These are phyloP conservation scores for Telmatherina bonti DNA, from an alignment of 2,797 vertebrate genomes.

Conservation along the genomic window DNA sequence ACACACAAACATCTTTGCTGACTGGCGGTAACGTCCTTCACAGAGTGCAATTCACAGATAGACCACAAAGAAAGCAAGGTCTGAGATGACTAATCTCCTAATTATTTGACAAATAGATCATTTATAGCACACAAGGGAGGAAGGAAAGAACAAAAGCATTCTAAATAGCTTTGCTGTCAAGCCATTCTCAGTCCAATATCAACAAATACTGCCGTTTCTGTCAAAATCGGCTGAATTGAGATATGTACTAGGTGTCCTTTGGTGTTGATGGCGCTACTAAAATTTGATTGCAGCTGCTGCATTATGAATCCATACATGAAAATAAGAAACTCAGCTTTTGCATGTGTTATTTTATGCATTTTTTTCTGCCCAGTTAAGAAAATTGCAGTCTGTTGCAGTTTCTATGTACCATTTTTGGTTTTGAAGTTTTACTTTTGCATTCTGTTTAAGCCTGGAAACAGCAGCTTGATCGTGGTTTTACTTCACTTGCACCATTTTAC, in stretches of 20 bases:
- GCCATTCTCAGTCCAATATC: slow-evolving; percentile 9
- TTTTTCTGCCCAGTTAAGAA: neutral
- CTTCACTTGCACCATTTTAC: neutral
- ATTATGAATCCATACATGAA: neutral
- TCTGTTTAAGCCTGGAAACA: neutral
- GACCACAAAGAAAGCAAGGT: slow-evolving; percentile 63
- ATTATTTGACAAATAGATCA: slow-evolving; percentile 76
- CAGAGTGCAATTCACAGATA: slow-evolving; percentile 67
- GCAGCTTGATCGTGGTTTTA: neutral
- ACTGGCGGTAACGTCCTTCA: slow-evolving; percentile 68
- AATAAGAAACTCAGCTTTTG: too few species aligned
- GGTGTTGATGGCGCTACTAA: neutral
- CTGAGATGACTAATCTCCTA: slow-evolving; percentile 72
- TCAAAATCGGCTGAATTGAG: slow-evolving; percentile 1
- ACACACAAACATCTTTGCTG: slow-evolving; percentile 62
- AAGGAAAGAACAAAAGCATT: slow-evolving; percentile 46
- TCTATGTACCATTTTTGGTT: slow-evolving; percentile 2
- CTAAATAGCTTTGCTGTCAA: slow-evolving; percentile 28
- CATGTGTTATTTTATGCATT: neutral
- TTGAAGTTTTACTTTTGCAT: neutral
- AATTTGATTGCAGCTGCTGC: neutral
- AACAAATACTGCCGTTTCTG: slow-evolving; percentile 12
- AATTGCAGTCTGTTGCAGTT: neutral
- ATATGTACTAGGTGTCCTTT: slow-evolving; percentile 3
- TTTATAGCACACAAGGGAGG: slow-evolving; percentile 35